These are phyloP conservation scores for Melinaea marsaeus DNA, from an alignment of 2,888 invertebrate genomes.

Conservation along the genomic window DNA sequence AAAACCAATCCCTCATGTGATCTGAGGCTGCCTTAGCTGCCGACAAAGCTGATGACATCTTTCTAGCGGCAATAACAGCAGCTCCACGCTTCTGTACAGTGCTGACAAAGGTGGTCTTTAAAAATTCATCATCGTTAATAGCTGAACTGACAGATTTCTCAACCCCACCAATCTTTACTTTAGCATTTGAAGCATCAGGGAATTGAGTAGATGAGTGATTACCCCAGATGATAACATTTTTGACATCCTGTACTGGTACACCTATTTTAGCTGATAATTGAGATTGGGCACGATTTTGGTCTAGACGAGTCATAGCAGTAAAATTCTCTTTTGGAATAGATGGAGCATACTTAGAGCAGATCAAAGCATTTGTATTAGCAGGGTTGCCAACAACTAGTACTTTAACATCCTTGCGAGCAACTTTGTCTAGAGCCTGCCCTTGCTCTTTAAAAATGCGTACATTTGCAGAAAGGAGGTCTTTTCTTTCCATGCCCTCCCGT, in stretches of 20 bases:
- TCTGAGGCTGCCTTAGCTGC: slow-evolving; percentile 99
- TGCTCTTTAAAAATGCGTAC: slow-evolving; percentile 99
- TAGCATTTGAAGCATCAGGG: slow-evolving; percentile 91
- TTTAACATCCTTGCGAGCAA: slow-evolving; percentile 94
- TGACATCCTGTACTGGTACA: slow-evolving; percentile 84
- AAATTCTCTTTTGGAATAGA: slow-evolving; percentile 98
- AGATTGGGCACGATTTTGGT: slow-evolving; percentile 97
- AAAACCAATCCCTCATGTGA: slow-evolving; percentile 98
- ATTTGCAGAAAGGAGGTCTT: slow-evolving; percentile 97
- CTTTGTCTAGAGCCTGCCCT: slow-evolving; percentile 94
- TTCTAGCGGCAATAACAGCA: slow-evolving; percentile 96
- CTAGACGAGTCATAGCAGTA: slow-evolving; percentile 97
- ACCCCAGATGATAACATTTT: slow-evolving; percentile 98
- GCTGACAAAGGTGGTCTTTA: slow-evolving; percentile 90
- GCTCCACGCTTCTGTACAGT: slow-evolving; percentile 98
- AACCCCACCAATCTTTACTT: slow-evolving; percentile 75
- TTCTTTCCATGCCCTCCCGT: slow-evolving; percentile 97
- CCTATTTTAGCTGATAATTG: slow-evolving; percentile 87
- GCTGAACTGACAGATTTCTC: slow-evolving; percentile 81
- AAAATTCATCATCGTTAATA: slow-evolving; percentile 88
- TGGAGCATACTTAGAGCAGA: slow-evolving; percentile 96
- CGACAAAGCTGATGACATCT: slow-evolving; percentile 99
- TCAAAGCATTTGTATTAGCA: slow-evolving; percentile 98
- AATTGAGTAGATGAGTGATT: slow-evolving; percentile 99
- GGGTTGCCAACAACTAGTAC: slow-evolving; percentile 99